A percentile compares a stretch with the other conserved stretches of the same genome.
Evolutionary conservation across 2,797 vertebrate species (phyloP).

Genomic region (Acipenser transmontanus): DNA sequence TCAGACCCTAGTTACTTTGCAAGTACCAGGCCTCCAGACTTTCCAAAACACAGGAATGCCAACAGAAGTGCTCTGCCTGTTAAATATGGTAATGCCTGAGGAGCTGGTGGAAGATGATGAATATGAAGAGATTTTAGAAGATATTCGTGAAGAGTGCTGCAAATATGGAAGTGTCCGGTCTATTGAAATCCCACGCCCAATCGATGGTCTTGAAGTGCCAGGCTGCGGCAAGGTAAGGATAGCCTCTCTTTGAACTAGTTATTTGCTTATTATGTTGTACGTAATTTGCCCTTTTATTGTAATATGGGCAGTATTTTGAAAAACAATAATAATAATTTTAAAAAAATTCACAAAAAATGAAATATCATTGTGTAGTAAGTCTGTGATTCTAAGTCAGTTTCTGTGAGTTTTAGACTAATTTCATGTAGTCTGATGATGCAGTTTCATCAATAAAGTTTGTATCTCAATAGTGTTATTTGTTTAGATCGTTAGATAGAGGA

Average conservation of each 20-base stretch:
- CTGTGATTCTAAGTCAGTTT: too few species aligned
- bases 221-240: constrained; percentile 62
- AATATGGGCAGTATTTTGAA: too few species aligned
- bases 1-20: constrained; percentile 58
- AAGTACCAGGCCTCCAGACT: constrained; percentile 59
- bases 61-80: constrained; percentile 63
- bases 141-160: constrained; percentile 66
- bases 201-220: constrained; percentile 60
- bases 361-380: too few species aligned
- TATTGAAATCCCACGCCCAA: constrained; percentile 62
- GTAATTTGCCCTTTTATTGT: too few species aligned
- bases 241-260: not conserved
- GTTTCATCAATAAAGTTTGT: too few species aligned
- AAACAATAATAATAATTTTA: too few species aligned
- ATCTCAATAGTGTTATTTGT: too few species aligned
- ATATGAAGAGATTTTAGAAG: constrained; percentile 70
- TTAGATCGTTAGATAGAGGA: too few species aligned
- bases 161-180: constrained; percentile 63
- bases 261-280: too few species aligned
- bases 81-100: constrained; percentile 70
- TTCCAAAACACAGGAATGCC: constrained; percentile 54
- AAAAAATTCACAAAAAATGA: too few species aligned
- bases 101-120: constrained; percentile 67
- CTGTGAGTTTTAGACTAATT: too few species aligned
- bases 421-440: too few species aligned